phyloP scores from a whole-genome alignment of 2,888 invertebrate genomes.

The Geotrupes spiniger region DNA sequence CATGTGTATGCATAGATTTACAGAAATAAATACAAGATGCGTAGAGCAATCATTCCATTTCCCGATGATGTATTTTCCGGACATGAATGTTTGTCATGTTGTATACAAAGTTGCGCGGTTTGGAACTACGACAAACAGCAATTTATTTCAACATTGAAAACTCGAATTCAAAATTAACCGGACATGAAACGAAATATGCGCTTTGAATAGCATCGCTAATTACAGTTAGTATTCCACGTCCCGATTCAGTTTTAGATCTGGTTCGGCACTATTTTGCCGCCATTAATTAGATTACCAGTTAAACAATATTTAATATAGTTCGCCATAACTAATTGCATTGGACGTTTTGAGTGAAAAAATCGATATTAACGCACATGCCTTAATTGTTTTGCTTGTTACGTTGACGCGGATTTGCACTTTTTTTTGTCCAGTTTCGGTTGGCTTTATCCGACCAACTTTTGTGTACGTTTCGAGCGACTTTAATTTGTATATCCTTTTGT shows the following conservation, averaged over 20 bases:
- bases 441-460: too few relatives aligned
- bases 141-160: slow-evolving; percentile 38
- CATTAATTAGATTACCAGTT: slow-evolving; percentile 20
- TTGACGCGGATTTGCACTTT: too few relatives aligned
- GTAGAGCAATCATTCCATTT: slow-evolving; percentile 9
- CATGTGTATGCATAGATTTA: background rate
- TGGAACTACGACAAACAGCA: slow-evolving; percentile 38
- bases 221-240: slow-evolving; percentile 30
- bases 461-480: too few relatives aligned
- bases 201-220: slow-evolving; percentile 40
- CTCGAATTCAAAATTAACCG: slow-evolving; percentile 40
- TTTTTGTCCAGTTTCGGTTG: too few relatives aligned
- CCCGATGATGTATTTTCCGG: slow-evolving; percentile 16
- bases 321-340: too few relatives aligned
- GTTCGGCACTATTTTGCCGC: slow-evolving; percentile 12
- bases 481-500: too few relatives aligned
- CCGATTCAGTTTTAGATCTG: slow-evolving; percentile 25
- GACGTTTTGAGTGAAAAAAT: too few relatives aligned
- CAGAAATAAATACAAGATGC: slow-evolving; percentile 2
- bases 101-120: slow-evolving; percentile 31
- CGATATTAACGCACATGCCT: too few relatives aligned
- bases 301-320: slow-evolving; percentile 6
- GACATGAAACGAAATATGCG: slow-evolving; percentile 41
- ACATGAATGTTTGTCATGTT: slow-evolving; percentile 23
- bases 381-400: too few relatives aligned